These are phyloP conservation scores for Idaea straminata DNA, from an alignment of 2,888 invertebrate species.

Conservation along the genomic window DNA sequence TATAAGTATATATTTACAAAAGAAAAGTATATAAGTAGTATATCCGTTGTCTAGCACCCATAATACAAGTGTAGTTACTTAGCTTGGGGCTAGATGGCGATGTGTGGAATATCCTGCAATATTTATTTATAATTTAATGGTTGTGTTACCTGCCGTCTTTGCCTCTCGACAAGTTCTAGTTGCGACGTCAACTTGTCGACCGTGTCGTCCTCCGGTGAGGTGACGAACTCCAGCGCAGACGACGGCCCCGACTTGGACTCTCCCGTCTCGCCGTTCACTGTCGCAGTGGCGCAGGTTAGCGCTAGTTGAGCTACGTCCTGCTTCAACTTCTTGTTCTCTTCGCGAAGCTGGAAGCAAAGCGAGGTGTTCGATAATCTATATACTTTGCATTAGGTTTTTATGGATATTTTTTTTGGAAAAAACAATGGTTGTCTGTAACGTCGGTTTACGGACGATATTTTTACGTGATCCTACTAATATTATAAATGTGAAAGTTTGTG, in stretches of 20 bases:
- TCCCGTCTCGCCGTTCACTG: conserved; percentile 38
- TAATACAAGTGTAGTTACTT: too few relatives aligned
- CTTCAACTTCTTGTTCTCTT: conserved; percentile 65
- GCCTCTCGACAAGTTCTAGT: conserved; percentile 67
- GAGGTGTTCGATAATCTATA: neutral
- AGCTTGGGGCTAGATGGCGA: too few relatives aligned
- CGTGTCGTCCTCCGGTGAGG: conserved; percentile 70
- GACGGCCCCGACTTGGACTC: conserved; percentile 42
- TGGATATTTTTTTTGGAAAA: too few relatives aligned
- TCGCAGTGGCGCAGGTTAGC: conserved; percentile 30
- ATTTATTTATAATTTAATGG: too few relatives aligned
- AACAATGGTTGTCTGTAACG: too few relatives aligned
- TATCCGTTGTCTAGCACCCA: too few relatives aligned
- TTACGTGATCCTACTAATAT: too few relatives aligned
- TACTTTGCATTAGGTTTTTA: neutral
- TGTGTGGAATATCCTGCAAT: too few relatives aligned
- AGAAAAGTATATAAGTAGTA: too few relatives aligned
- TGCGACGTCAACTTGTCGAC: conserved; percentile 70
- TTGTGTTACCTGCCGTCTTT: conserved; percentile 70
- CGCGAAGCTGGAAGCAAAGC: conserved; percentile 52
- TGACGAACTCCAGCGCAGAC: conserved; percentile 69
- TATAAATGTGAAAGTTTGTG: too few relatives aligned
- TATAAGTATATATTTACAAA: too few relatives aligned
- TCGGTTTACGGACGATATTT: too few relatives aligned
- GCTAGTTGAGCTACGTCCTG: conserved; percentile 45